Conservation (phyloP, 2,113 vertebrate genomes). For the Proteles cristata region DNA sequence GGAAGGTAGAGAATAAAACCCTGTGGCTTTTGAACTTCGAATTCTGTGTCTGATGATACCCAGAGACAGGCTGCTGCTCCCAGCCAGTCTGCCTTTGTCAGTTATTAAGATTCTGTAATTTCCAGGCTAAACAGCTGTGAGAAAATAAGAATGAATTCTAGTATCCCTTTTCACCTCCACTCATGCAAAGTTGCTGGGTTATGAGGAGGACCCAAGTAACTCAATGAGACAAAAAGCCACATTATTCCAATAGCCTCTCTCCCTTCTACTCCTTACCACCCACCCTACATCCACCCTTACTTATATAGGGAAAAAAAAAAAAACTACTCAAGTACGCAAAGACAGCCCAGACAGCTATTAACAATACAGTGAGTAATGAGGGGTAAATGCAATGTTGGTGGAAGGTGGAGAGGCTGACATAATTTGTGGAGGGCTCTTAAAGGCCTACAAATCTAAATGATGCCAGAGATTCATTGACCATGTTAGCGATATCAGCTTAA, state of each 20-base stretch:
- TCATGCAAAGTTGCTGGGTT: background rate
- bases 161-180: constrained; percentile 10
- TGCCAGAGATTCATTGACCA: constrained; percentile 25
- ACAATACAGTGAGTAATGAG: constrained; percentile 38
- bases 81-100: background rate
- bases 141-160: constrained; percentile 10
- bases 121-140: background rate
- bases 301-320: background rate
- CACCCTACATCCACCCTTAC: background rate
- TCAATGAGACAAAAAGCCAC: constrained; percentile 29
- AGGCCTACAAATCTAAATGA: constrained; percentile 52
- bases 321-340: background rate
- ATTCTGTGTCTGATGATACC: background rate
- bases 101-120: constrained; percentile 18
- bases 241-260: background rate
- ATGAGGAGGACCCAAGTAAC: background rate
- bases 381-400: constrained; percentile 28
- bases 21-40: background rate
- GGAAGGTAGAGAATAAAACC: background rate
- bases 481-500: constrained; percentile 47
- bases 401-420: constrained; percentile 43
- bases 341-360: constrained; percentile 9
- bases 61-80: background rate
- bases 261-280: background rate
- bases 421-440: constrained; percentile 48